A percentile compares a stretch with the other conserved stretches of the same genome.
Conservation (phyloP, 2,797 vertebrate species). For the Protosalanx chinensis region DNA sequence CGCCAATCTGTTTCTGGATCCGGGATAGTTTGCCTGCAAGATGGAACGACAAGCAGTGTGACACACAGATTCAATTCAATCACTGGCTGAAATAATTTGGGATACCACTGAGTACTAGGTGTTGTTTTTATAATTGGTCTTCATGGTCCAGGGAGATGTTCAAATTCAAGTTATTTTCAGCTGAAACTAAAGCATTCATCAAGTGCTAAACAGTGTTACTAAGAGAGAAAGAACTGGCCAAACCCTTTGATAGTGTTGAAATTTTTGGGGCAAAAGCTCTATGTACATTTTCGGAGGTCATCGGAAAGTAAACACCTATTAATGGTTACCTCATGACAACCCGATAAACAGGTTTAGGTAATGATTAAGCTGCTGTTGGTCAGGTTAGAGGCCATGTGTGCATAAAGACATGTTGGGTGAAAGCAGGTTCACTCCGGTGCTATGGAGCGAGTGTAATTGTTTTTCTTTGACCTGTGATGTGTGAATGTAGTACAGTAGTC, state of each 20-base stretch:
- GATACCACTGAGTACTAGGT: background rate
- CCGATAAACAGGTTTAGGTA: conserved; percentile 93
- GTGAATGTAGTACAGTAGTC: conserved; percentile 52
- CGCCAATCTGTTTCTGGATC: background rate
- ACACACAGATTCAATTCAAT: background rate
- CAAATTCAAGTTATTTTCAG: conserved; percentile 26
- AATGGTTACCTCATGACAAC: conserved; percentile 97
- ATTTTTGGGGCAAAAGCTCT: conserved; percentile 82
- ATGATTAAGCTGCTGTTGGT: conserved; percentile 90
- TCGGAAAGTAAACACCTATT: conserved; percentile 97
- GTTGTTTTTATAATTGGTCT: background rate
- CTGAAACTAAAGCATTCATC: conserved; percentile 32
- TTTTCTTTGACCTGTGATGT: conserved; percentile 73
- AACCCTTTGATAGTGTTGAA: conserved; percentile 72
- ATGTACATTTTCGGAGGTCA: conserved; percentile 90
- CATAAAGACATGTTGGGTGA: conserved; percentile 67
- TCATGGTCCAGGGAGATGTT: background rate
- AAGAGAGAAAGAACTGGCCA: conserved; percentile 51
- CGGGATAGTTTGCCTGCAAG: background rate
- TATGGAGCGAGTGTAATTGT: conserved; percentile 71
- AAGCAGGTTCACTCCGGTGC: conserved; percentile 64
- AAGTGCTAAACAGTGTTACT: conserved; percentile 51
- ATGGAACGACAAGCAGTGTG: background rate
- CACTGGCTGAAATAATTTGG: background rate
- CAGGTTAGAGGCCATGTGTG: conserved; percentile 74